Evolutionary conservation across 2,113 vertebrate species (phyloP).

Genomic region (Pithys albifrons): DNA sequence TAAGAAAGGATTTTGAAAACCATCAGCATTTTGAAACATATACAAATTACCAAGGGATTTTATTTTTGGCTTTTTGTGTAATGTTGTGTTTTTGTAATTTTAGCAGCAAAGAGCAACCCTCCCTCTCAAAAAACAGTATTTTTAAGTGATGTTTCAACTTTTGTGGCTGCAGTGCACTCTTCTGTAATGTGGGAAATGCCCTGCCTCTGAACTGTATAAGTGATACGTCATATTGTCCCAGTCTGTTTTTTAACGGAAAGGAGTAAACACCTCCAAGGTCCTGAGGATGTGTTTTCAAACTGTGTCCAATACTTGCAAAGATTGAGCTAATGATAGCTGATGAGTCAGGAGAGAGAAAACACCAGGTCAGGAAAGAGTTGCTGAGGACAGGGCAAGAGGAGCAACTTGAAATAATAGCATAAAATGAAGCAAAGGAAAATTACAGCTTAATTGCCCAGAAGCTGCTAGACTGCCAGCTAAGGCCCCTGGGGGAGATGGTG

Average conservation of each 20-base stretch:
- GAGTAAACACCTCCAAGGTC: constrained; percentile 5
- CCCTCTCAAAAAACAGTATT: not conserved
- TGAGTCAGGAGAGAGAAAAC: not conserved
- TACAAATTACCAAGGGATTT: constrained; percentile 5
- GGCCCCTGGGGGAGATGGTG: not conserved
- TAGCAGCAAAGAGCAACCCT: constrained; percentile 11
- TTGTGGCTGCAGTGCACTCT: not conserved
- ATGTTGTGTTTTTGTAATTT: not conserved
- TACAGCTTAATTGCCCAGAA: not conserved
- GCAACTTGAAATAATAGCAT: not conserved
- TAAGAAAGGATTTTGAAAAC: constrained; percentile 19
- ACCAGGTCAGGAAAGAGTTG: not conserved
- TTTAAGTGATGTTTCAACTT: constrained; percentile 11
- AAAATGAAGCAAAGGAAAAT: not conserved
- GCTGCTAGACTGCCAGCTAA: not conserved
- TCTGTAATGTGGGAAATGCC: constrained; percentile 57
- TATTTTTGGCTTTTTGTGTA: constrained; percentile 42
- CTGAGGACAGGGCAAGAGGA: not conserved
- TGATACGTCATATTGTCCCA: not conserved
- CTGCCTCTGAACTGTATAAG: constrained; percentile 36
- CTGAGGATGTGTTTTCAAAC: not conserved
- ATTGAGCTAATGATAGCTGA: not conserved
- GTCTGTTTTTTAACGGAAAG: not conserved
- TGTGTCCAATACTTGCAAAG: not conserved
- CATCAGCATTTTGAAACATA: constrained; percentile 60